These are phyloP conservation scores for Pammene fasciana DNA, from an alignment of 2,888 invertebrate species.

Conservation along the genomic window DNA sequence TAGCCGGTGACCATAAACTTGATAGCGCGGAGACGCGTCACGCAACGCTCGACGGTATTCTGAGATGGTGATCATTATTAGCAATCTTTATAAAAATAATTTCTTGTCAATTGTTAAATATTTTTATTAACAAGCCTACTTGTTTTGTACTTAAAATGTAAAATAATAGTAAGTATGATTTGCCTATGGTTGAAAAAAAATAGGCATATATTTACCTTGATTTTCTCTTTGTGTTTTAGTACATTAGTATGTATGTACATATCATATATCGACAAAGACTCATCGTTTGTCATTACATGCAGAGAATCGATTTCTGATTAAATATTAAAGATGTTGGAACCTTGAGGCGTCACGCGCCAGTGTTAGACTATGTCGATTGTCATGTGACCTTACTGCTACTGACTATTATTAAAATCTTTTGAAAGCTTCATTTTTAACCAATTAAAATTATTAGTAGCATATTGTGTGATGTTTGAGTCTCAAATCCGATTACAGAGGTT, in stretches of 20 bases:
- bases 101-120: too few relatives aligned
- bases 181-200: too few relatives aligned
- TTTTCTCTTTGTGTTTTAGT: not conserved
- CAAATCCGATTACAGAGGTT: not conserved
- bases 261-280: not conserved
- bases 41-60: conserved; percentile 48
- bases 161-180: too few relatives aligned
- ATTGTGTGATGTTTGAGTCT: too few relatives aligned
- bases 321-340: conserved; percentile 31
- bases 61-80: not conserved
- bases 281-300: conserved; percentile 11
- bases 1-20: conserved; percentile 65
- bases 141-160: too few relatives aligned
- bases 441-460: not conserved
- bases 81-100: too few relatives aligned
- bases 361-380: conserved; percentile 7
- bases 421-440: not conserved
- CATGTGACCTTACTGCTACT: conserved; percentile 21
- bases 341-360: conserved; percentile 33
- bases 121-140: too few relatives aligned
- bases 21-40: conserved; percentile 58
- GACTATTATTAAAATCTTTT: not conserved
- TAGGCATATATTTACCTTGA: too few relatives aligned
- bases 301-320: conserved; percentile 18
- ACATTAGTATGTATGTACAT: not conserved